Evolutionary conservation across 37 sponge, comb jelly and placozoan genomes (phyloP), one percentile per base, ranked within the genome.

Genomic region (Corticium candelabrum): DNA sequence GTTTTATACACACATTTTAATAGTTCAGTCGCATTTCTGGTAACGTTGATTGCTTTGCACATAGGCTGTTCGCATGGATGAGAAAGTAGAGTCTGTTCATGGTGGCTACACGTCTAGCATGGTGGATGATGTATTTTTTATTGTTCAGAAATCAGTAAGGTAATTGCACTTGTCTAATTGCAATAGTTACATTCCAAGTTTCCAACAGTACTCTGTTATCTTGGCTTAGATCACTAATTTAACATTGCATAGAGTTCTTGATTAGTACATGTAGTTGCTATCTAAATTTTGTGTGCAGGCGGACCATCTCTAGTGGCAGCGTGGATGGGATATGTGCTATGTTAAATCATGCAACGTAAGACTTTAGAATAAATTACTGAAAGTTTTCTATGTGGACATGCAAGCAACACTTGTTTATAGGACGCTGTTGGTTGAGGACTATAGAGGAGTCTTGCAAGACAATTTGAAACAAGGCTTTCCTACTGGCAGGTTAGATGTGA

Each of bases 101-200:
- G 62, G 62, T 33, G 3, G 4, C 15, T 76, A 4, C 77, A 4
- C 77, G 27, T 36, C 39, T 31, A 87, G 84, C 79, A 83, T 90
- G 77, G 83, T 87, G 37, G 94, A 93, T 77, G 94, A 93, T 62
- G 85, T 85, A 11, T 93, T 93, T 85, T 93, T 87, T 78, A 84
- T 93, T 35, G 74, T 93, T 15, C 88, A 87, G 41, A 93, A 93
- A 67, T 85, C 85, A 57, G 43, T 88, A 35, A 83, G 86, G 94
- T 90, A 1, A 33, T 81, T 68, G 2, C 36, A 3, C 56, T 15
- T 43, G 56, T 11, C 56, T 43, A 43, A 11, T 43, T 43, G 4
- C 11, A 11, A 15, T 4, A 43, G 56, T 11, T 43, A 43, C 11
- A 43, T 11, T 11, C 11, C 11, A 43, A 43, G 11, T 43, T 4